Base-by-base conservation (phyloP, 2,888 invertebrate genomes). In the Epirrita christyi region DNA sequence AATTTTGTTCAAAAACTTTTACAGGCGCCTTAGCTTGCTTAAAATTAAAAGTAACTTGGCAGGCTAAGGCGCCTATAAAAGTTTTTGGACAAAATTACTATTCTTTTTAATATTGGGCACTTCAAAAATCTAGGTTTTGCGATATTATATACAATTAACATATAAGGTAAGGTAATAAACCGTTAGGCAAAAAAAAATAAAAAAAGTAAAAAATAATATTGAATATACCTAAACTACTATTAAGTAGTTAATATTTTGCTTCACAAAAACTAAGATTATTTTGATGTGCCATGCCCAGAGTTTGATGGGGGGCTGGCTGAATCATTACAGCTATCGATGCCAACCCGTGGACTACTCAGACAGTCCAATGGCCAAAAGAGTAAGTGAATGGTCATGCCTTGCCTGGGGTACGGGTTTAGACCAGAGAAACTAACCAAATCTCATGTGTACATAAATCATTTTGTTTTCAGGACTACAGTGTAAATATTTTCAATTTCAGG, bases 241-340 rank as follows among this genome's bases (percentile, higher is more conserved):
- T 21, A 21, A 41, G 21, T 47, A 11, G 14, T 38, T 38, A 11
- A n/a, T 14, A 47, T 36, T 42, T 47, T 48, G 51, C 51, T 40
- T 37, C 34, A 49, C 51, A 61, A 56, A 43, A 58, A 36, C 55
- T 63, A 64, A 77, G 88, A 48, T 55, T 74, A 73, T 78, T 82
- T 83, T 82, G 63, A 75, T 80, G 76, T 79, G 78, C 86, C 93
- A 76, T 77, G 76, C 79, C 80, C 84, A 96, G 96, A 95, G 96
- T 91, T 94, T 96, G 93, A 95, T 96, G 95, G 96, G 96, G 80
- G 97, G 97, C 85, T 98, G 97, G 97, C 95, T 96, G 94, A 94
- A 94, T 81, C 95, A 96, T 82, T 98, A 98, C 95, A 97, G 95
- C 90, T 95, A 96, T 83, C 94, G 94, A 82, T 98, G 98, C 93